A percentile compares a stretch with the other conserved stretches of the same genome.
Evolutionary conservation across 2,113 vertebrate species (phyloP).

Genomic region (Thryonomys swinderianus): DNA sequence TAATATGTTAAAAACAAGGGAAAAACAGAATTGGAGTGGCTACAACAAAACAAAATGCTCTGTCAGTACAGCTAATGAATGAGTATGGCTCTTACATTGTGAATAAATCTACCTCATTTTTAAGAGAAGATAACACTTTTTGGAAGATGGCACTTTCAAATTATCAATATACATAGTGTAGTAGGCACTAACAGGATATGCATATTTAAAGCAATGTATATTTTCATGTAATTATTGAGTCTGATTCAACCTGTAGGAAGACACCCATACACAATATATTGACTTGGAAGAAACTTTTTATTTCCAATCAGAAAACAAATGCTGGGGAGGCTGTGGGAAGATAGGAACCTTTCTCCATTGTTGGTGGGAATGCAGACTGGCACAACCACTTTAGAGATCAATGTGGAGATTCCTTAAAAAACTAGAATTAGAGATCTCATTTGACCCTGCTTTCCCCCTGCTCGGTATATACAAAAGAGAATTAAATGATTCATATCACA

Average conservation of each 20-base stretch:
- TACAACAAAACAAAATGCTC: neutral
- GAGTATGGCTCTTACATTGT: neutral
- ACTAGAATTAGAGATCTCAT: no score
- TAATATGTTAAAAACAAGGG: neutral
- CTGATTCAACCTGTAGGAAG: neutral
- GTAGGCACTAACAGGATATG: neutral
- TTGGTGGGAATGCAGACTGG: no score
- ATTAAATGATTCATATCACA: no score
- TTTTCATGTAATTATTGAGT: slow-evolving; percentile 54
- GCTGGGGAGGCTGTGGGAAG: no score
- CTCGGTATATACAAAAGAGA: no score
- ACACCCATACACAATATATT: neutral
- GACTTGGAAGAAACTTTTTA: neutral
- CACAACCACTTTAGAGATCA: no score
- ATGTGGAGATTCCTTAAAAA: no score
- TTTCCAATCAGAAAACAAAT: no score
- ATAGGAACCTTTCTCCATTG: no score
- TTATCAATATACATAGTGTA: neutral
- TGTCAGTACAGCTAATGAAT: neutral
- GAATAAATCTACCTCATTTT: slow-evolving; percentile 24
- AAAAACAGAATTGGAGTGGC: neutral
- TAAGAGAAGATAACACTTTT: neutral
- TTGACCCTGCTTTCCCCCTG: no score
- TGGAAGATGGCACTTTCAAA: slow-evolving; percentile 19
- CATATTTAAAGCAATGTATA: slow-evolving; percentile 2